Evolutionary conservation across 2,888 invertebrate genomes (phyloP), one percentile per base, ranked within the genome.

Genomic region (Drosophila pegasa): DNA sequence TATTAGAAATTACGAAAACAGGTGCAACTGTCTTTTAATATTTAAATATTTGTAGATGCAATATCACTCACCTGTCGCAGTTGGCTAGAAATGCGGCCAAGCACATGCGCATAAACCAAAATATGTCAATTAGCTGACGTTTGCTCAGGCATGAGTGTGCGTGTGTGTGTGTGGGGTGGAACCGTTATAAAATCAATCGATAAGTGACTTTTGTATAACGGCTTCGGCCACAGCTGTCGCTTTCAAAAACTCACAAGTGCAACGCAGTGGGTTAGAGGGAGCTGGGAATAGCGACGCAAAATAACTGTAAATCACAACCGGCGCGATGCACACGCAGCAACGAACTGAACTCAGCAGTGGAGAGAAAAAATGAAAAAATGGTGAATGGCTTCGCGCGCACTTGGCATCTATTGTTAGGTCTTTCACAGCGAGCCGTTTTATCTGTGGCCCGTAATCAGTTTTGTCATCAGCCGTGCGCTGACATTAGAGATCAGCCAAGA

Each of bases 291-390:
- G 25, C 25, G 29, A 40, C 35, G 25, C 16, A 29, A 43, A 41
- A 51, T 58, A 63, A 57, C 45, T 16, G 62, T 51, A 60, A 63
- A 25, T 35, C 63, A 75, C 80, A 69, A 86, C 77, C 86, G 83
- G 67, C 63, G 27, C 74, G 64, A 69, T 62, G 69, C 71, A 69
- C 48, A 45, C 58, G 43, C 62, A 61, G 54, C 45, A 55, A 55
- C 61, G 48, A 74, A 81, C 81, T 75, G 71, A 75, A 48, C 81
- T 71, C 59, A 75, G 45, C 18, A 20, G 50, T 68, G 69, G 37
- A 50, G 5, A 45, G 22, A 48, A 43, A 48, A 59, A 63, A 58
- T 48, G 41, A 33, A 48, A 43, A 48, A 59, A 63, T 60, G 52
- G 41, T 43, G 62, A 62, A 59, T 56, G 63, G 52, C 37, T 66